Conservation (phyloP, 2,113 vertebrate species). For the Oophaga pumilio region DNA sequence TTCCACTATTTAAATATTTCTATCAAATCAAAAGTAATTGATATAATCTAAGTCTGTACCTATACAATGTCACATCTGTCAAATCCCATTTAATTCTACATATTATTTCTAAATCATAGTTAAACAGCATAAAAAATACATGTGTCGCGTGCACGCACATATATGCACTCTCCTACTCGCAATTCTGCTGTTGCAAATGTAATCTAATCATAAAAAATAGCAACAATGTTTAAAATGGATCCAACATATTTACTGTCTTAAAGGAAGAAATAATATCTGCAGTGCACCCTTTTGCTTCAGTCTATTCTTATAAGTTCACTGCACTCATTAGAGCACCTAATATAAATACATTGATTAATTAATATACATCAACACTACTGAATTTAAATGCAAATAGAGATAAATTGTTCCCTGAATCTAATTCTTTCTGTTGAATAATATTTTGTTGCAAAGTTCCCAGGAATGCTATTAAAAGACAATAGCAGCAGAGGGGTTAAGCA, state of each 20-base stretch:
- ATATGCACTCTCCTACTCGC: not conserved
- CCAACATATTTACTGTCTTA: not conserved
- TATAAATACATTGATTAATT: conserved; percentile 11
- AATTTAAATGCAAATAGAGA: conserved; percentile 4
- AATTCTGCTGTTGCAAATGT: not conserved
- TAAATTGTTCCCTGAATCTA: not conserved
- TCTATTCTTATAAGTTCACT: not conserved
- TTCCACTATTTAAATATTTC: not conserved
- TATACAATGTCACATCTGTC: not conserved
- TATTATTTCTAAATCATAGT: not conserved
- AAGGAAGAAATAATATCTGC: not conserved
- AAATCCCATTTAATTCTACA: not conserved
- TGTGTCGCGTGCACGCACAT: not conserved
- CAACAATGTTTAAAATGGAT: not conserved
- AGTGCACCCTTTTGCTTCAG: not conserved
- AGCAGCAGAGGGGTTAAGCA: conserved; percentile 80
- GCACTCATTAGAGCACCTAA: not conserved
- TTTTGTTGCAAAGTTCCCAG: conserved; percentile 37
- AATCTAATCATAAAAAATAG: not conserved
- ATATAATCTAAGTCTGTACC: not conserved
- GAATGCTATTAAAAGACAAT: conserved; percentile 68
- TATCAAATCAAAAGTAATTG: not conserved
- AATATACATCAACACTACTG: not conserved
- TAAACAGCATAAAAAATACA: not conserved
- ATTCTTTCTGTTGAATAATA: conserved; percentile 9